phyloP scores from a whole-genome alignment of 2,888 invertebrate species.

The Vesta saturnalis region DNA sequence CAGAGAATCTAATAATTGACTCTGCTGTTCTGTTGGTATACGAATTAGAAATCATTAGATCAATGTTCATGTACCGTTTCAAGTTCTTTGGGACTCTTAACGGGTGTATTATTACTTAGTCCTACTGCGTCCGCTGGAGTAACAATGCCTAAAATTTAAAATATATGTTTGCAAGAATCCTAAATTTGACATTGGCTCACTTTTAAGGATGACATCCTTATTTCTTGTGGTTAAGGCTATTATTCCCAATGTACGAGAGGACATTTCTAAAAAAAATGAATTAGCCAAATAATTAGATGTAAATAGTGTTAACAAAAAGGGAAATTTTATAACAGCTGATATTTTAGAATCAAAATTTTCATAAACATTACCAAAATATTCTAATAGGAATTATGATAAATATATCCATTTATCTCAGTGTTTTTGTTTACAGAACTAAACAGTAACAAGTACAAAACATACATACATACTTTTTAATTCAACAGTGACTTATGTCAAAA shows the following conservation, averaged over 20 bases:
- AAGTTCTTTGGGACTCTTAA: background rate
- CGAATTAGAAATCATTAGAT: background rate
- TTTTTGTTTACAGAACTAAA: background rate
- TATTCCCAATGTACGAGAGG: no score
- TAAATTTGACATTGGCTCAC: background rate
- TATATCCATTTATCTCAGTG: background rate
- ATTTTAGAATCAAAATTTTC: no score
- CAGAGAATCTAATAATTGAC: background rate
- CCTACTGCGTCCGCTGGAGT: background rate
- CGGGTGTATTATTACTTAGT: no score
- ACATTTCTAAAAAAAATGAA: no score
- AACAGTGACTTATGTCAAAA: background rate
- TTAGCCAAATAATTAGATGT: no score
- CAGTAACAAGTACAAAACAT: background rate
- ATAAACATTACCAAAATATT: no score
- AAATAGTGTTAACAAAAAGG: no score
- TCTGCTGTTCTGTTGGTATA: background rate
- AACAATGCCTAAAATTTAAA: background rate
- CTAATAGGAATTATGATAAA: no score
- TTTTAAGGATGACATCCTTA: no score
- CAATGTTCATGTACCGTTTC: background rate
- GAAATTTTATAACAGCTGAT: no score
- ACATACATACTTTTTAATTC: background rate
- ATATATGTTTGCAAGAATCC: background rate
- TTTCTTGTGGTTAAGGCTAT: no score